Evolutionary conservation across 1,140 invertebrate genomes (phyloP).

Genomic region (Dreissena polymorpha): DNA sequence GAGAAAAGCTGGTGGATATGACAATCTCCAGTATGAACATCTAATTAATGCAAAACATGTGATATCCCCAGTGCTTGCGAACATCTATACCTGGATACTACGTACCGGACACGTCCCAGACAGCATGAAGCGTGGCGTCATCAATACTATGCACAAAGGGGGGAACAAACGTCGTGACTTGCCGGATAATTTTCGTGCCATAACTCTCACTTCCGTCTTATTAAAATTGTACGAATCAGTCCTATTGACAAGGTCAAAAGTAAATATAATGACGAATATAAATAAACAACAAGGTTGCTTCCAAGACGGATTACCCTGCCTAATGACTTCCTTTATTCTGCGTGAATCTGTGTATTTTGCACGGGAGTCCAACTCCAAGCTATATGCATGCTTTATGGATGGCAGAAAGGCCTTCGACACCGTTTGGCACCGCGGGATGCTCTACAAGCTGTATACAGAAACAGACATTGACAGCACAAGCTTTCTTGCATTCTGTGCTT

Average conservation of each 20-base stretch:
- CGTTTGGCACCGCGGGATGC: slow-evolving; percentile 18
- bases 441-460: slow-evolving; percentile 12
- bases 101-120: neutral
- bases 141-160: slow-evolving; percentile 34
- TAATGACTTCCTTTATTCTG: slow-evolving; percentile 12
- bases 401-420: slow-evolving; percentile 17
- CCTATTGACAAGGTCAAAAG: slow-evolving; percentile 4
- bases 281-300: slow-evolving; percentile 7
- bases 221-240: slow-evolving; percentile 13
- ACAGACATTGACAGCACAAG: slow-evolving; percentile 7
- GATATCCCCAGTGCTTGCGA: neutral
- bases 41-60: neutral
- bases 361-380: slow-evolving; percentile 12
- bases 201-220: neutral
- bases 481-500: neutral
- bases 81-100: slow-evolving; percentile 8
- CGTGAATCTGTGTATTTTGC: slow-evolving; percentile 4
- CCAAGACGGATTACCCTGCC: neutral
- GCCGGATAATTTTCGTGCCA: slow-evolving; percentile 13
- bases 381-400: slow-evolving; percentile 16
- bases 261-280: neutral
- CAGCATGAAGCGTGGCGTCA: slow-evolving; percentile 13
- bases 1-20: slow-evolving; percentile 14
- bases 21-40: slow-evolving; percentile 30
- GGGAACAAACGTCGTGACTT: slow-evolving; percentile 6